phyloP scores from a whole-genome alignment of 2,888 invertebrate genomes.

The Ramazzottius varieornatus region DNA sequence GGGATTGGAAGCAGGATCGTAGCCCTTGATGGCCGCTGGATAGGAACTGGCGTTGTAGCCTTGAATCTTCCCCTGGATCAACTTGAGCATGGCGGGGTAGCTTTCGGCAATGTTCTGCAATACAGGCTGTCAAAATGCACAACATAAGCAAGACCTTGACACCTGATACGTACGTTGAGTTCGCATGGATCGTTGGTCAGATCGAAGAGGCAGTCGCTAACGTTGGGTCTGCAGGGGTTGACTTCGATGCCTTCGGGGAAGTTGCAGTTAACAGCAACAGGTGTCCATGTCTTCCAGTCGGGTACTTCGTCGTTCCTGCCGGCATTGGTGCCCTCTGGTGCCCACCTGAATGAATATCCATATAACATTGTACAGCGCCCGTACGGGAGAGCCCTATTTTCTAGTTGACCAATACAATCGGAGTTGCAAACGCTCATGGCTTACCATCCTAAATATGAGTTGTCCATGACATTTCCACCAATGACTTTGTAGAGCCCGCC shows the following conservation, averaged over 20 bases:
- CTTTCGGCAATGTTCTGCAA: slow-evolving; percentile 2
- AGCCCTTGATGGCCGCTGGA: background rate
- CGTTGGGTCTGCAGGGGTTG: slow-evolving; percentile 15
- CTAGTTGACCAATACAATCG: no score
- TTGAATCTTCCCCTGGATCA: slow-evolving; percentile 11
- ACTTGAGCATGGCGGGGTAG: slow-evolving; percentile 12
- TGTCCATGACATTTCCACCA: background rate
- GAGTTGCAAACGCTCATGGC: no score
- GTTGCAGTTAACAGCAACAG: slow-evolving; percentile 16
- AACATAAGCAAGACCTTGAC: no score
- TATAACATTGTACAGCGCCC: no score
- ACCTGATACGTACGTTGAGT: no score
- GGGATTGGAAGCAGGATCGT: background rate
- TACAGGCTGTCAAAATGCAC: no score
- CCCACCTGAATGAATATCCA: no score
- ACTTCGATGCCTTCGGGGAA: slow-evolving; percentile 15
- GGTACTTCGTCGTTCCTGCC: slow-evolving; percentile 16
- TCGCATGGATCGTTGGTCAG: slow-evolving; percentile 20
- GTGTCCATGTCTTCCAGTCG: slow-evolving; percentile 15
- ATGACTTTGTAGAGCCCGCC: background rate
- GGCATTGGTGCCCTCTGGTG: background rate
- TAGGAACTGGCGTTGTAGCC: slow-evolving; percentile 11
- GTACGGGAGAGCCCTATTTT: no score
- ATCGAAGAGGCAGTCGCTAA: slow-evolving; percentile 17
- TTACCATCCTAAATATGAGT: slow-evolving; percentile 14